phyloP scores from a whole-genome alignment of 2,888 invertebrate species.

The Punctoribates punctum region DNA sequence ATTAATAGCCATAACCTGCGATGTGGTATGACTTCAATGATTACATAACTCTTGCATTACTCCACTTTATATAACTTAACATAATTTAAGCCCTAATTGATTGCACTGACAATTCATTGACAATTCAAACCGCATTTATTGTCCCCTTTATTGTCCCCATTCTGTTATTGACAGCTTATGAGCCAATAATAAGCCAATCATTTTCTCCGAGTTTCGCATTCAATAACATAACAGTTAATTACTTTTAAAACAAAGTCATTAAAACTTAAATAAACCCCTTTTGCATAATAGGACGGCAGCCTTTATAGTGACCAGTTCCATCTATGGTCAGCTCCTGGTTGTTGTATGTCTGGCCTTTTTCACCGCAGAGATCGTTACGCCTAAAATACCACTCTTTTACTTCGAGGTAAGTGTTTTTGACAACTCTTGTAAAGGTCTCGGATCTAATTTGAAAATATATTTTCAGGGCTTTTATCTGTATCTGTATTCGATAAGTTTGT shows the following conservation, averaged over 20 bases:
- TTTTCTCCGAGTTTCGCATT: neutral
- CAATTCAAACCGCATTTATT: slow-evolving; percentile 23
- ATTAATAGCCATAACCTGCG: slow-evolving; percentile 1
- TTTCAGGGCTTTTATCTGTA: slow-evolving; percentile 82
- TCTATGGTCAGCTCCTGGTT: slow-evolving; percentile 89
- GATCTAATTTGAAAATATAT: slow-evolving; percentile 31
- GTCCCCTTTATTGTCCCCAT: neutral
- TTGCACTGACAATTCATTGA: neutral
- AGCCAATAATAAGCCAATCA: neutral
- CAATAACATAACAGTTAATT: neutral
- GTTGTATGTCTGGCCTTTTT: slow-evolving; percentile 91
- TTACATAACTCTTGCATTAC: neutral
- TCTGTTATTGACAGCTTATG: neutral
- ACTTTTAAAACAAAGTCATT: no score
- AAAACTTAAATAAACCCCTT: no score
- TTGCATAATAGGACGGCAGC: slow-evolving; percentile 70
- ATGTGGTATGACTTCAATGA: slow-evolving; percentile 22
- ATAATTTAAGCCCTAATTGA: neutral
- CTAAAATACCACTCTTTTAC: slow-evolving; percentile 83
- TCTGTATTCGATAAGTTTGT: slow-evolving; percentile 84
- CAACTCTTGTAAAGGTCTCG: neutral
- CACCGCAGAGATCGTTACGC: slow-evolving; percentile 88
- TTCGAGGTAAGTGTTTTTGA: slow-evolving; percentile 62
- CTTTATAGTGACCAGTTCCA: slow-evolving; percentile 92
- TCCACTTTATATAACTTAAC: neutral